Evolutionary conservation across 2,113 vertebrate genomes (phyloP).

Genomic region (Paratilapia polleni): DNA sequence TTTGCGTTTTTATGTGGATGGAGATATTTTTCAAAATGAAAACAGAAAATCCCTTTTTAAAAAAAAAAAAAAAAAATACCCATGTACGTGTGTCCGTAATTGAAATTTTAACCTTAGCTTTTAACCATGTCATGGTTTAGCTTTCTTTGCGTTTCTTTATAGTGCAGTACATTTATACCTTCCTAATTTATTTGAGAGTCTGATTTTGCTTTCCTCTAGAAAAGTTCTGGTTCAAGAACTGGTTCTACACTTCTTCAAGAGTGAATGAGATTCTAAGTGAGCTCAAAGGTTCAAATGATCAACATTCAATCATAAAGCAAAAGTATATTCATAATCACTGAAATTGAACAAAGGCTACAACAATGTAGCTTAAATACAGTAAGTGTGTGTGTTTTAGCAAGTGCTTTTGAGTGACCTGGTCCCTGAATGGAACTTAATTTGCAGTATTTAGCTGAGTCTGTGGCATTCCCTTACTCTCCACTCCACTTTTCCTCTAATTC

Average conservation of each 20-base stretch:
- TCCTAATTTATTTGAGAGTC: no score
- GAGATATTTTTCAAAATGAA: not conserved
- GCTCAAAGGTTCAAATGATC: no score
- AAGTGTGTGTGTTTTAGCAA: not conserved
- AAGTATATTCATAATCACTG: not conserved
- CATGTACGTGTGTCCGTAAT: not conserved
- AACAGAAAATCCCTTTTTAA: not conserved
- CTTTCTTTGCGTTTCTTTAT: no score
- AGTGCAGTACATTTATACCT: no score
- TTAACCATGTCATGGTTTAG: not conserved
- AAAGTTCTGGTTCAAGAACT: no score
- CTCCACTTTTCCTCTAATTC: no score
- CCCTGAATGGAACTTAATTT: no score
- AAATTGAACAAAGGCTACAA: not conserved
- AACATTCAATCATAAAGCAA: not conserved
- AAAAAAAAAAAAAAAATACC: not conserved
- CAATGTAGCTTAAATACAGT: not conserved
- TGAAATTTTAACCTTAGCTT: not conserved
- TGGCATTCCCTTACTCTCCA: no score
- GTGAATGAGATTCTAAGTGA: not conserved
- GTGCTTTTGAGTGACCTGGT: not conserved
- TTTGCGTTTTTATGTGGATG: fast-evolving
- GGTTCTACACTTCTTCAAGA: not conserved
- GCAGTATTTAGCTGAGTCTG: no score
- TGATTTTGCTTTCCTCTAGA: no score